phyloP scores from a whole-genome alignment of 1,140 invertebrate genomes.

The Oncopeltus fasciatus region DNA sequence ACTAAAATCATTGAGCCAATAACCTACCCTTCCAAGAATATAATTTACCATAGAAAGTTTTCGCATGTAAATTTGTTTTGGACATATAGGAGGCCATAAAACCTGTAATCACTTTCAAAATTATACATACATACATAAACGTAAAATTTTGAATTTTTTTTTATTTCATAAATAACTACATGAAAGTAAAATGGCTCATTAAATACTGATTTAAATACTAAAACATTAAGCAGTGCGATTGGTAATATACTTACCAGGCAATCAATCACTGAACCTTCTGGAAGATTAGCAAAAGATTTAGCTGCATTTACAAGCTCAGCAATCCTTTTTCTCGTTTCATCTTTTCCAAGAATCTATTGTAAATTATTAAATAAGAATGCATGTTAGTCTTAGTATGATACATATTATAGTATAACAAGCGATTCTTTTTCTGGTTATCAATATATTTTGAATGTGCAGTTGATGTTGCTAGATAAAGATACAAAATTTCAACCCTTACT shows the following conservation, averaged over 20 bases:
- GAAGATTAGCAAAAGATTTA: constrained; percentile 49
- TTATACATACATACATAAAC: too few species aligned
- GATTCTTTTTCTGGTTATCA: neutral
- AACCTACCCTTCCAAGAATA: too few species aligned
- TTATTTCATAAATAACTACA: neutral
- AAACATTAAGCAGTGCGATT: neutral
- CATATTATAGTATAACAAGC: constrained; percentile 8
- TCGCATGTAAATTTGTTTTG: too few species aligned
- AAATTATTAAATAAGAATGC: too few species aligned
- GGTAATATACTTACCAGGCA: constrained; percentile 47
- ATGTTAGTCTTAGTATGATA: too few species aligned
- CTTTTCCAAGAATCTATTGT: constrained; percentile 50
- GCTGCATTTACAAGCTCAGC: constrained; percentile 54
- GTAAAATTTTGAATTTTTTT: too few species aligned
- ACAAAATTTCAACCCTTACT: neutral
- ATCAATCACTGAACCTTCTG: constrained; percentile 41
- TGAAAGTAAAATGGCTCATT: neutral
- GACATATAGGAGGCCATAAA: too few species aligned
- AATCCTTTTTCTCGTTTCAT: constrained; percentile 58
- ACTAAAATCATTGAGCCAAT: too few species aligned
- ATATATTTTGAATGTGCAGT: neutral
- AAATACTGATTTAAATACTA: neutral
- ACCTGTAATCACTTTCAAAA: too few species aligned
- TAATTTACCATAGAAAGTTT: too few species aligned
- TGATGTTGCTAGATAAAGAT: neutral